These are phyloP conservation scores for Adelognathus sp. DNA, from an alignment of 2,888 invertebrate species.

Conservation along the genomic window DNA sequence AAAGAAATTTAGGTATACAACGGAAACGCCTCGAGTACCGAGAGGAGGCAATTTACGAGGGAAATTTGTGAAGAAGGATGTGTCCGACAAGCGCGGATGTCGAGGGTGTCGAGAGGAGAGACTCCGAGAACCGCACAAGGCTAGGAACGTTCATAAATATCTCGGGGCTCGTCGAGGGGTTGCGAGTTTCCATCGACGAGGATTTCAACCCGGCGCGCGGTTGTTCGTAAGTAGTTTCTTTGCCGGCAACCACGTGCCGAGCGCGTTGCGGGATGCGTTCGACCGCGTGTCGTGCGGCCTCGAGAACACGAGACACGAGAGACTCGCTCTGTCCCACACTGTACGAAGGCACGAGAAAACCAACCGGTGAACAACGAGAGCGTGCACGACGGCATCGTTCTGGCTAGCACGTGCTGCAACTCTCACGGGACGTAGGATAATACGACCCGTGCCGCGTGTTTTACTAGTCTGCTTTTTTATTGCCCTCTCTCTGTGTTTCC, in stretches of 20 bases:
- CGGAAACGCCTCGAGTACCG: not conserved
- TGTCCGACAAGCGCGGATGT: not conserved
- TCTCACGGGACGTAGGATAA: constrained; percentile 60
- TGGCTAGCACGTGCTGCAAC: constrained; percentile 63
- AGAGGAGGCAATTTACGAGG: not conserved
- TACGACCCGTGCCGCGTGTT: constrained; percentile 49
- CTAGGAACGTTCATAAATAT: constrained; percentile 8
- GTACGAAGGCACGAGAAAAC: not conserved
- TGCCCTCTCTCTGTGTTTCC: not conserved
- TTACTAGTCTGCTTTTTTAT: constrained; percentile 51
- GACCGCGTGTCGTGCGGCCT: constrained; percentile 34
- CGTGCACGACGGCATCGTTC: constrained; percentile 39
- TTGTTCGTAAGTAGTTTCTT: constrained; percentile 15
- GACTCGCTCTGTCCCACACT: constrained; percentile 4
- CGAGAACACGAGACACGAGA: no score
- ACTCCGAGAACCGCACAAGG: not conserved
- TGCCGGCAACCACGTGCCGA: constrained; percentile 26
- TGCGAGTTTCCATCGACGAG: constrained; percentile 1
- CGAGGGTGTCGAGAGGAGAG: not conserved
- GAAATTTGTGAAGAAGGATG: constrained; percentile 6
- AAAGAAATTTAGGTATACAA: not conserved
- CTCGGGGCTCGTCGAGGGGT: not conserved
- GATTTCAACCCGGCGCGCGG: constrained; percentile 15
- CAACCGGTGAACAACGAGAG: constrained; percentile 17
- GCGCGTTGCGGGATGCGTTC: constrained; percentile 1